These are phyloP conservation scores for Drosophila barbarae DNA, from an alignment of 2,888 invertebrate species.

Conservation along the genomic window DNA sequence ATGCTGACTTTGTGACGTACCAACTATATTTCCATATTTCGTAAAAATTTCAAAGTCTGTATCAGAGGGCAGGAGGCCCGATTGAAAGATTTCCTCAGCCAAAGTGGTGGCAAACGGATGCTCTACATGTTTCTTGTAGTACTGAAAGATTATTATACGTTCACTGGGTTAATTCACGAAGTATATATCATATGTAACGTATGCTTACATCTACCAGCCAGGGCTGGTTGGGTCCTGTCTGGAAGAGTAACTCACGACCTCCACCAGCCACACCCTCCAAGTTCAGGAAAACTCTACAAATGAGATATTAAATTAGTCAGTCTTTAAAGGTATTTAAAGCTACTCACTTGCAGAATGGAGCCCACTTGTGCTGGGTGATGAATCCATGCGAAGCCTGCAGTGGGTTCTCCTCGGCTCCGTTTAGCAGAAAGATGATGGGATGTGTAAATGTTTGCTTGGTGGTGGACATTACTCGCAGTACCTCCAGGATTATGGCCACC, in stretches of 20 bases:
- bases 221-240: constrained; percentile 87
- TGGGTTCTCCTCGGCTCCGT: constrained; percentile 85
- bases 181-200: constrained; percentile 54
- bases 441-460: constrained; percentile 79
- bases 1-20: constrained; percentile 65
- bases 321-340: fast-evolving
- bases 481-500: constrained; percentile 83
- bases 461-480: constrained; percentile 79
- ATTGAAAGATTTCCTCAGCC: constrained; percentile 84
- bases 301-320: no score
- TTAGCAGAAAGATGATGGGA: constrained; percentile 84
- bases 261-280: constrained; percentile 95
- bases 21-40: constrained; percentile 81
- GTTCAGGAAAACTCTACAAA: constrained; percentile 86
- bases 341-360: constrained; percentile 82
- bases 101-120: constrained; percentile 82
- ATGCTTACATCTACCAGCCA: constrained; percentile 82
- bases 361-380: constrained; percentile 88
- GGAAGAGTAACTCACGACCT: constrained; percentile 93
- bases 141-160: constrained; percentile 58
- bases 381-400: constrained; percentile 86
- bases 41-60: constrained; percentile 85
- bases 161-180: background rate
- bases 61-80: constrained; percentile 84
- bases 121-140: constrained; percentile 80